Base-by-base conservation (phyloP, 2,797 vertebrate genomes). In the Graptemys geographica region DNA sequence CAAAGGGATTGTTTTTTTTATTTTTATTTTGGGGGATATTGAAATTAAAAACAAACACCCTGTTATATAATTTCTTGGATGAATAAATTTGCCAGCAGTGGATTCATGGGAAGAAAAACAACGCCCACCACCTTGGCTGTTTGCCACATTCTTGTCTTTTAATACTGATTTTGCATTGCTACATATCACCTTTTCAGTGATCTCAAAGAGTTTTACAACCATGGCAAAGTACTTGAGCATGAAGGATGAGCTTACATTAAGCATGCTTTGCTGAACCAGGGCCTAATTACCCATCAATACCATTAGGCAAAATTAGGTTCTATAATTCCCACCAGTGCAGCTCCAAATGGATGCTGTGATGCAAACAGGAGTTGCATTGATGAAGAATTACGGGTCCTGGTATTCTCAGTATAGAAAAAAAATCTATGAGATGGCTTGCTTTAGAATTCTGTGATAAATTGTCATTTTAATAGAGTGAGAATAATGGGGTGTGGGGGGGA, bases 291-390 rank as follows among this genome's bases (percentile, higher is more conserved):
- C 31, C 55, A 65, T 1, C 5, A 7, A 1, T 2, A 0, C 27
- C 79, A 28, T 28, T 76, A 9, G 9, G 31, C 79, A 15, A 37
- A 7, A 10, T 3, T 31, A 1, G 37, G 37, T 12, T 0, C 1
- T 7, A 2, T 1, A 25, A 8, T 53, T 41, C 47, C 18, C 56
- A 10, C 16, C 49, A 8, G 79, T 3, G 1, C 51, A 52, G 49
- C 0, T 53, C 19, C 31, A 65, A n/a, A 51, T 59, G 10, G 33
- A 65, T 51, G 47, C 21, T 69, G 59, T 37, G 3, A 12, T 51
- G 59, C 44, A 51, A 7, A 56, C 9, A 0, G n/a, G 21, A 12
- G 19, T 16, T 55, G 11, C 1, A 28, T 11, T 0, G 1, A 0
- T 8, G 10, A 16, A 4, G 69, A 19, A 2, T 27, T 23, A 18